These are phyloP conservation scores for Pangasius sanitwongsei DNA, from an alignment of 2,797 vertebrate genomes.

Conservation along the genomic window DNA sequence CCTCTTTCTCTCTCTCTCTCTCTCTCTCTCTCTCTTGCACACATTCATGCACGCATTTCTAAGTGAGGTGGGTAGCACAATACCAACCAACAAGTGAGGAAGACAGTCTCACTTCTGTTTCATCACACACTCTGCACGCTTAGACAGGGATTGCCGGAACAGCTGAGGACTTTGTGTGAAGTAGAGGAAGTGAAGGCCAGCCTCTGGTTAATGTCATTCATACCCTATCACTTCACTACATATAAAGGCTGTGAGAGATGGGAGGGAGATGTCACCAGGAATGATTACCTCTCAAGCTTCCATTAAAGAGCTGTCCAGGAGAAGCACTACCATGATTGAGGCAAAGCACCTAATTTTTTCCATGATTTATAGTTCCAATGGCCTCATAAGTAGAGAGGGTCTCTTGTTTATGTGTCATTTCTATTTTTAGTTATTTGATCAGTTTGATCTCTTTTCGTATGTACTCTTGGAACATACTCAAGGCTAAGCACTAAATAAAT, in stretches of 20 bases:
- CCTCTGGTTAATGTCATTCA: slow-evolving; percentile 52
- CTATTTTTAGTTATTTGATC: slow-evolving; percentile 23
- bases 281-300: slow-evolving; percentile 32
- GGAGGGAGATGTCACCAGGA: slow-evolving; percentile 30
- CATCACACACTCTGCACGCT: slow-evolving; percentile 30
- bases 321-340: slow-evolving; percentile 30
- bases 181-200: slow-evolving; percentile 36
- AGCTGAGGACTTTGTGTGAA: slow-evolving; percentile 28
- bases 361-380: slow-evolving; percentile 23
- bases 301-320: slow-evolving; percentile 50
- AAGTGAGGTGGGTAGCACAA: slow-evolving; percentile 47
- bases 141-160: slow-evolving; percentile 36
- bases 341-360: slow-evolving; percentile 22
- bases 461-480: neutral
- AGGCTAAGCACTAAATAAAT: slow-evolving; percentile 31
- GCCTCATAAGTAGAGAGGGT: neutral
- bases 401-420: slow-evolving; percentile 19
- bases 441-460: slow-evolving; percentile 28
- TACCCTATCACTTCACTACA: slow-evolving; percentile 35
- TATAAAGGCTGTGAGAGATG: slow-evolving; percentile 43
- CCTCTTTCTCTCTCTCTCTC: slow-evolving; percentile 24
- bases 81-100: slow-evolving; percentile 48
- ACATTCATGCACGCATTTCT: slow-evolving; percentile 6
- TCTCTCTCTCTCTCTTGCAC: neutral
- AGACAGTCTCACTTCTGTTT: slow-evolving; percentile 33